phyloP scores from a whole-genome alignment of 2,797 vertebrate genomes.

The Petrocephalus sullivani region DNA sequence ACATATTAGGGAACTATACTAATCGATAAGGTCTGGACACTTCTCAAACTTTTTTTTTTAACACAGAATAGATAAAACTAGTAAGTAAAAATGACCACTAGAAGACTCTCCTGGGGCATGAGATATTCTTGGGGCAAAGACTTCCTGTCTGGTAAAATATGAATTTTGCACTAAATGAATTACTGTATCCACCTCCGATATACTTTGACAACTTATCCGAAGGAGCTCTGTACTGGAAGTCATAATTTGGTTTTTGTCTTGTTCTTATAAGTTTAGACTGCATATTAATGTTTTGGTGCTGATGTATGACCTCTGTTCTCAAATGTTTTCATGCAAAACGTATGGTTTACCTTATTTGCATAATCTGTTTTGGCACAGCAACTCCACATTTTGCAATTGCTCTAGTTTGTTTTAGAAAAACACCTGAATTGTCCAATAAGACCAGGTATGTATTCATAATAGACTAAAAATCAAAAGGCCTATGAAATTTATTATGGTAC shows the following conservation, averaged over 20 bases:
- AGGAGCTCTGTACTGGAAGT: constrained; percentile 1
- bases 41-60: neutral
- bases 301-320: neutral
- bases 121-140: neutral
- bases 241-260: neutral
- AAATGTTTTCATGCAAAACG: neutral
- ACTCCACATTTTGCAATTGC: neutral
- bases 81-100: neutral
- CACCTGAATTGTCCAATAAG: neutral
- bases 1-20: neutral
- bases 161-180: neutral
- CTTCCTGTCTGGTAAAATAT: neutral
- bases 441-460: neutral
- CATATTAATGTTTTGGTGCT: neutral
- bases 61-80: neutral
- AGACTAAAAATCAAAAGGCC: neutral
- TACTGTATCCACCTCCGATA: neutral
- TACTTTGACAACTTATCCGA: neutral
- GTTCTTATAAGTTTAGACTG: neutral
- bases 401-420: neutral
- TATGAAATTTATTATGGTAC: neutral
- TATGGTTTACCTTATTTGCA: neutral
- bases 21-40: neutral
- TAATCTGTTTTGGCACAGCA: neutral
- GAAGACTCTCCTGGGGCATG: neutral